These are phyloP conservation scores for Agonopterix heracliana DNA, from an alignment of 2,888 invertebrate genomes.

Conservation along the genomic window DNA sequence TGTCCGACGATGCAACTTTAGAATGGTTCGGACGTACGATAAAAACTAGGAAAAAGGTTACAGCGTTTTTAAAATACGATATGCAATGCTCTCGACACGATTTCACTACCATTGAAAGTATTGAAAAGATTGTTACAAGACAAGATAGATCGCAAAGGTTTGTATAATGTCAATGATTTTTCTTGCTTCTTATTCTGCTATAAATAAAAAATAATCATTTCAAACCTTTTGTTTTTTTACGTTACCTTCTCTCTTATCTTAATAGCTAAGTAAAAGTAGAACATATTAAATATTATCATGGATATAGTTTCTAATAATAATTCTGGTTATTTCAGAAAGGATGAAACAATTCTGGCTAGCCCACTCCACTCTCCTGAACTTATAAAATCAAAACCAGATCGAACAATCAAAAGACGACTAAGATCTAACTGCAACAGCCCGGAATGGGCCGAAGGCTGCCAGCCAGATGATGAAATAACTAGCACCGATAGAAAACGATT, in stretches of 20 bases:
- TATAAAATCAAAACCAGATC: constrained; percentile 25
- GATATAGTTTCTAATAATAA: constrained; percentile 1
- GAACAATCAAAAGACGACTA: constrained; percentile 37
- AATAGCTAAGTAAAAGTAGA: too few species aligned
- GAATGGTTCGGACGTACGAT: constrained; percentile 81
- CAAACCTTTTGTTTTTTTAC: background rate
- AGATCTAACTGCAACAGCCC: constrained; percentile 50
- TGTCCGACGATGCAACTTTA: constrained; percentile 70
- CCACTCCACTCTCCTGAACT: constrained; percentile 53
- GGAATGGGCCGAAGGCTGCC: constrained; percentile 62
- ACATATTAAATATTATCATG: too few species aligned
- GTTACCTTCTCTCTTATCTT: background rate
- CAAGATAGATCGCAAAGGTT: constrained; percentile 45
- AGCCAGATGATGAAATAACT: constrained; percentile 34
- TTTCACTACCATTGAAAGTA: constrained; percentile 61
- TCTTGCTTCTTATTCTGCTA: background rate
- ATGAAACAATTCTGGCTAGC: constrained; percentile 36
- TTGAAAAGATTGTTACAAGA: constrained; percentile 48
- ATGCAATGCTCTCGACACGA: constrained; percentile 71
- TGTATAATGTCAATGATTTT: constrained; percentile 17
- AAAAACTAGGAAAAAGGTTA: constrained; percentile 75
- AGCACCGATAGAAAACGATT: constrained; percentile 29
- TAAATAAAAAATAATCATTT: background rate
- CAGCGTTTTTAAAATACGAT: constrained; percentile 71
- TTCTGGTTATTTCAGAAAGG: constrained; percentile 42